Evolutionary conservation across 2,888 invertebrate genomes (phyloP).

Genomic region (Cephus spinipes): DNA sequence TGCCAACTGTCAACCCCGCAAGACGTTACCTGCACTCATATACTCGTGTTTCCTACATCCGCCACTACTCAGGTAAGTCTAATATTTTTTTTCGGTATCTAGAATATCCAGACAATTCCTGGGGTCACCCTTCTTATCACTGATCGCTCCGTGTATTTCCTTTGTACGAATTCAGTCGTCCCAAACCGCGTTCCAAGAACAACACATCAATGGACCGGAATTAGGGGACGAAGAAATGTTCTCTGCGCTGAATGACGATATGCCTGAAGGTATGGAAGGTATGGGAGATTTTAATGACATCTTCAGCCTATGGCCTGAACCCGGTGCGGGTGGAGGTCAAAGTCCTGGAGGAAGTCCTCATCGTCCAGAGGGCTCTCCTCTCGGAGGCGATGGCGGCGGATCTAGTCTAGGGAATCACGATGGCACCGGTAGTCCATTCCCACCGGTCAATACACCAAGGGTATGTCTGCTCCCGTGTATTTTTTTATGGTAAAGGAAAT

Average conservation of each 20-base stretch:
- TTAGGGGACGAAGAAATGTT: conserved; percentile 77
- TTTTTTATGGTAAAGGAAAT: background rate
- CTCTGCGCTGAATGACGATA: conserved; percentile 72
- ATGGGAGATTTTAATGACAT: conserved; percentile 83
- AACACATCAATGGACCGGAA: conserved; percentile 76
- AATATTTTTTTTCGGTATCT: background rate
- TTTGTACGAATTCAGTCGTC: conserved; percentile 69
- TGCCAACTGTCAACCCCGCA: conserved; percentile 94
- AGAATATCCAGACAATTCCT: background rate
- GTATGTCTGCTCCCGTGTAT: conserved; percentile 46
- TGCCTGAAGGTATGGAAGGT: conserved; percentile 77
- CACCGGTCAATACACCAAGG: conserved; percentile 68
- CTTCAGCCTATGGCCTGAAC: conserved; percentile 77
- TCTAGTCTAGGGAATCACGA: conserved; percentile 65
- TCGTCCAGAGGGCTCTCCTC: conserved; percentile 61
- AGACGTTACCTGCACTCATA: conserved; percentile 97
- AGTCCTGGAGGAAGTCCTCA: conserved; percentile 74
- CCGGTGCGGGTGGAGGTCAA: conserved; percentile 69
- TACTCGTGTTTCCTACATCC: conserved; percentile 97
- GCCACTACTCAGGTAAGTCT: conserved; percentile 86
- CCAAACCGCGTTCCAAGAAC: conserved; percentile 79
- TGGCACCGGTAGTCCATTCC: conserved; percentile 69
- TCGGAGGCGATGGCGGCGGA: conserved; percentile 62
- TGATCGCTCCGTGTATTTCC: background rate
- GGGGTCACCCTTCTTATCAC: background rate